Percentiles rank a stretch among this genome's conserved stretches.
These are phyloP conservation scores for Zosterops hypoxanthus DNA, from an alignment of 2,113 vertebrate species.

Conservation along the genomic window DNA sequence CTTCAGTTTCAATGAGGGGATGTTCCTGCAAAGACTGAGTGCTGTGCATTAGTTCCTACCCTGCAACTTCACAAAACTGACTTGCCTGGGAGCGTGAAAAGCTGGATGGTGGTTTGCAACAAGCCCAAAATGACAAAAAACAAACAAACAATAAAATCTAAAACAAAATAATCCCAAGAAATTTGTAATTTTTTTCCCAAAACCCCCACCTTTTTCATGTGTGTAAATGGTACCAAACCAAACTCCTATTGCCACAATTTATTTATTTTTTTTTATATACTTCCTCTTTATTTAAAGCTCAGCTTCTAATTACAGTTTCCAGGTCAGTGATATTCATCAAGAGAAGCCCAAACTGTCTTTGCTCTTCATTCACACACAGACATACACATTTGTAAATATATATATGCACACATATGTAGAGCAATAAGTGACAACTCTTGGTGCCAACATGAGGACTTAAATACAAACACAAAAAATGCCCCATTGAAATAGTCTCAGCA, in stretches of 20 bases:
- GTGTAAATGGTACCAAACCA: background rate
- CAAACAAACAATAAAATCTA: background rate
- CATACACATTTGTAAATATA: accelerated
- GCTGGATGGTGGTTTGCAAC: background rate
- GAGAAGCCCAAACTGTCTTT: background rate
- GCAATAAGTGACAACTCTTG: background rate
- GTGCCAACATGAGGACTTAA: background rate
- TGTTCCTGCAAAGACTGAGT: background rate
- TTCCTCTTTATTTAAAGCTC: background rate
- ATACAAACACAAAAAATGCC: background rate
- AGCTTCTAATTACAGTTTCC: background rate
- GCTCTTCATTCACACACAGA: background rate
- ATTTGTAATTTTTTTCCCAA: background rate
- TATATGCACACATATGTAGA: accelerated
- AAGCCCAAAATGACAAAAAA: background rate
- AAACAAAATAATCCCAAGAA: background rate
- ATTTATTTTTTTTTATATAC: background rate
- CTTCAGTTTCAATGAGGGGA: background rate
- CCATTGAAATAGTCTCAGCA: background rate
- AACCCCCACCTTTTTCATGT: accelerated
- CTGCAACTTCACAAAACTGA: background rate
- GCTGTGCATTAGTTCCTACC: background rate
- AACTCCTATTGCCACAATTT: background rate
- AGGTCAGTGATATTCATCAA: background rate
- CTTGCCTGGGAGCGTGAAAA: background rate